Evolutionary conservation across 2,113 vertebrate genomes (phyloP), one percentile per base, ranked within the genome.

Genomic region (Hydropotes inermis): DNA sequence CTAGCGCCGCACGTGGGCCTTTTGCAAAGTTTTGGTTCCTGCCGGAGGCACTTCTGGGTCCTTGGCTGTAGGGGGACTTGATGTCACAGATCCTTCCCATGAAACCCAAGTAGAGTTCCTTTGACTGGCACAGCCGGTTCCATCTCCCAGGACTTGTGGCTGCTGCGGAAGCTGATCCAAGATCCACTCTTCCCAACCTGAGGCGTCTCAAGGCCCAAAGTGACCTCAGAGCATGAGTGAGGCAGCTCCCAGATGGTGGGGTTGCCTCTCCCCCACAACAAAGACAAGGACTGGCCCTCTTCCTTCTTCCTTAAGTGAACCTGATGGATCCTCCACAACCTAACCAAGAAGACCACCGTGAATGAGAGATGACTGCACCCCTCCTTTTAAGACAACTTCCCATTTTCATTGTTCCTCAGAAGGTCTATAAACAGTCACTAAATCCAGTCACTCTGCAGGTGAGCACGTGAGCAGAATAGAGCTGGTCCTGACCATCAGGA

Each of bases 391-490:
- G 5, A 1, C 33, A 67, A 92, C 61, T 47, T 70, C 19, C 76
- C 70, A 19, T 61, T 91, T 91, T 91, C 78, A 15, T 28, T 89
- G 50, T 82, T 94, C 61, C 78, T 97, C 87, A 45, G 0, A 96
- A 87, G 17, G n/a, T 89, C 86, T 47, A 28, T 47, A 28, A 90
- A 58, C 64, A 91, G 43, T 95, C 52, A 39, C 15, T 90, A 79
- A 83, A 57, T 57, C 47, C 89, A 64, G 33, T 90, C 94, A 93
- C 39, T 96, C 64, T 61, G 74, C 97, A 95, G 60, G 54, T 55
- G 67, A 36, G 76, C 28, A 85, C 45, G 43, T 81, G 89, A 67
- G 95, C 74, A 61, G 82, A 90, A 33, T 30, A 64, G 79, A 92
- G 67, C n/a, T 19, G 60, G 27, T 92, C 39, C 81, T 64, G 21